Percentiles rank a stretch among this genome's conserved stretches.
Evolutionary conservation across 1,140 invertebrate species (phyloP).

Genomic region (Macrosteles quadrilineatus): DNA sequence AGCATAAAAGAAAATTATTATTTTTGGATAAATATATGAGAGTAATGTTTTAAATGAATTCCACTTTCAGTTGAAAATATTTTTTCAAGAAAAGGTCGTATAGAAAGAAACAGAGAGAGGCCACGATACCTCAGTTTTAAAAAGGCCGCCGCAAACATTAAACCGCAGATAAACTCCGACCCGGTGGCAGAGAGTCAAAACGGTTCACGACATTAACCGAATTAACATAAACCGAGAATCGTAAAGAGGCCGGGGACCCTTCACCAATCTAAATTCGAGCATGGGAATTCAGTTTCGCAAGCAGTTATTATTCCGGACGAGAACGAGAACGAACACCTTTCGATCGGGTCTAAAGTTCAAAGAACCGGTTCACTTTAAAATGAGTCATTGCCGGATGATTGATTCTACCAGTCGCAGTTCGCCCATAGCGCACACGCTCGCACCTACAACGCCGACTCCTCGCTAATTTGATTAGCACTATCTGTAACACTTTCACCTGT

Average conservation of each 20-base stretch:
- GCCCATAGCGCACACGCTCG: slow-evolving; percentile 1
- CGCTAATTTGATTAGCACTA: slow-evolving; percentile 19
- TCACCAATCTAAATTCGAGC: slow-evolving; percentile 23
- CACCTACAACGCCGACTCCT: neutral
- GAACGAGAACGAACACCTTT: slow-evolving; percentile 22
- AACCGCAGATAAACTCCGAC: neutral
- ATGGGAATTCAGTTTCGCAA: slow-evolving; percentile 22
- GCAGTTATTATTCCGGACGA: slow-evolving; percentile 9
- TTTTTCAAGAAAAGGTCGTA: too few relatives aligned
- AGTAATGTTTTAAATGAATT: too few relatives aligned
- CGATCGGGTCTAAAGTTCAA: slow-evolving; percentile 19
- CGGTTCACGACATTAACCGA: neutral
- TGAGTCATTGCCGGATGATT: slow-evolving; percentile 16
- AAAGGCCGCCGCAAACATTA: too few relatives aligned
- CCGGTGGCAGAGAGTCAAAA: neutral
- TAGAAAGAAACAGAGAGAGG: too few relatives aligned
- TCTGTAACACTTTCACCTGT: slow-evolving; percentile 17
- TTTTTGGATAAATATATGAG: too few relatives aligned
- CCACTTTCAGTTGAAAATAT: too few relatives aligned
- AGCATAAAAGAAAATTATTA: too few relatives aligned
- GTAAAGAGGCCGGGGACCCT: neutral
- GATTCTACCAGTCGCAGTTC: neutral
- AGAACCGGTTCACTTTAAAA: slow-evolving; percentile 13
- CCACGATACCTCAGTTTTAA: too few relatives aligned
- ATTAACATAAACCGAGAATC: slow-evolving; percentile 14